A percentile compares a stretch with the other conserved stretches of the same genome.
Conservation (phyloP, 2,113 vertebrate genomes). For the Chaetura pelagica region DNA sequence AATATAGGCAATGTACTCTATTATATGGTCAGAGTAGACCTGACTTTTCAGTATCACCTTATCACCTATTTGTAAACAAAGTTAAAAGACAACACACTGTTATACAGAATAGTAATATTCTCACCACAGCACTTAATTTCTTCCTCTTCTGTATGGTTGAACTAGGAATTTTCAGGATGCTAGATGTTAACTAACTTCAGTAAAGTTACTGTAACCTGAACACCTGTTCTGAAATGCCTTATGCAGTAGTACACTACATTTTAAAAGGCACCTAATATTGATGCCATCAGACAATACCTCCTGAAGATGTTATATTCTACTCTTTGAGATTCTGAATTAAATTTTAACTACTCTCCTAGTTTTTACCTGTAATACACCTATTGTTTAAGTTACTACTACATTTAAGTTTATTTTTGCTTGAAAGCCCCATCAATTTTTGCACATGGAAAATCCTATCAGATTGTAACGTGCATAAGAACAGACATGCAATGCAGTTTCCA, state of each 20-base stretch:
- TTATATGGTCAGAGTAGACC: constrained; percentile 58
- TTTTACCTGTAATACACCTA: not conserved
- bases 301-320: not conserved
- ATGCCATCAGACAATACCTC: not conserved
- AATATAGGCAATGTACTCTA: constrained; percentile 83
- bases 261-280: not conserved
- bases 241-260: not conserved
- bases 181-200: not conserved
- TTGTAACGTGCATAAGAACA: not conserved
- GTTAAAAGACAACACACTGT: not conserved
- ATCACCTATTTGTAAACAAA: constrained; percentile 80
- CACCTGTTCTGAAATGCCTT: not conserved
- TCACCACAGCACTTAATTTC: not conserved
- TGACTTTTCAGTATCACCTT: constrained; percentile 86
- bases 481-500: not conserved
- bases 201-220: not conserved
- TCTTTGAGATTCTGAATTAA: not conserved
- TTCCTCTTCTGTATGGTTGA: not conserved
- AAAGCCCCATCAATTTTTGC: not conserved
- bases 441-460: not conserved
- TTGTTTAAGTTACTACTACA: not conserved
- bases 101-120: not conserved
- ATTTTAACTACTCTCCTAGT: not conserved
- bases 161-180: not conserved
- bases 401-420: not conserved